Conservation (phyloP, 2,888 invertebrate genomes). For the Sphecodes monilicornis region DNA sequence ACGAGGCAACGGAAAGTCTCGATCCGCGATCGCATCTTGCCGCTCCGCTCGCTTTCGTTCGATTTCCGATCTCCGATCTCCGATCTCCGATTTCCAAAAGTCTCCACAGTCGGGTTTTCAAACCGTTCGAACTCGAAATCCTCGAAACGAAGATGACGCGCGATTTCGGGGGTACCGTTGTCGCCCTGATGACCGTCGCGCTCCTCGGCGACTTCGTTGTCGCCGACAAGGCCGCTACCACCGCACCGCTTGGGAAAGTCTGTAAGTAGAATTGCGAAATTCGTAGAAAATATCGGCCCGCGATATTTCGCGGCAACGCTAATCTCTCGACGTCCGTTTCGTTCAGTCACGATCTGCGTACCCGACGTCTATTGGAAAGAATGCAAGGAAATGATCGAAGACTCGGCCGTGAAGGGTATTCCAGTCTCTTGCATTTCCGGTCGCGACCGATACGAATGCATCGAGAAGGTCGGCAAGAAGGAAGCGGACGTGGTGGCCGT, state of each 20-base stretch:
- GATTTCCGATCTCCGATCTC: no score
- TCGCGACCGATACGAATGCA: slow-evolving; percentile 92
- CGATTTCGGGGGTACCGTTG: background rate
- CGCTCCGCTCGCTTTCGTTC: background rate
- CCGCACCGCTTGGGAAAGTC: background rate
- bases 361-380: slow-evolving; percentile 88
- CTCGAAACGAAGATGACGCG: background rate
- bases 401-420: slow-evolving; percentile 87
- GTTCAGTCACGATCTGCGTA: slow-evolving; percentile 90
- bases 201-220: background rate
- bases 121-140: background rate
- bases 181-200: background rate
- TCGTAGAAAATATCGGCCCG: background rate
- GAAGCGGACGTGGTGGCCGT: slow-evolving; percentile 93
- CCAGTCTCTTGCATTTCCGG: slow-evolving; percentile 89
- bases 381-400: slow-evolving; percentile 89
- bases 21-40: background rate
- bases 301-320: background rate
- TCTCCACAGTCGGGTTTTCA: background rate
- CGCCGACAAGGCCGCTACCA: background rate
- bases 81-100: no score
- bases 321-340: background rate
- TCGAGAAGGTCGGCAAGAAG: slow-evolving; percentile 90
- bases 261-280: background rate
- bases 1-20: background rate